phyloP scores from a whole-genome alignment of 2,797 vertebrate genomes.

The Sarcophilus harrisii region DNA sequence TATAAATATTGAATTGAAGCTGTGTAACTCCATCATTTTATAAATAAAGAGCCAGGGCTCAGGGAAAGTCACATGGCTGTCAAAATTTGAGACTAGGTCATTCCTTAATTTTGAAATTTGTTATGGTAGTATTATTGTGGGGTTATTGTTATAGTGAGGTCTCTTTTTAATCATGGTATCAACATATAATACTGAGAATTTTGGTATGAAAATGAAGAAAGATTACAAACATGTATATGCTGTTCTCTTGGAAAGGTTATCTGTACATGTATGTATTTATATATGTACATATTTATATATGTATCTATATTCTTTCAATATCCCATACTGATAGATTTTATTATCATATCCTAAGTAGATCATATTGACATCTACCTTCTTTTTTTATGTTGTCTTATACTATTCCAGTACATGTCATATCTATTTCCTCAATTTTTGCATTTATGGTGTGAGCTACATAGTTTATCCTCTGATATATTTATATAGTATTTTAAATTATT shows the following conservation, averaged over 20 bases:
- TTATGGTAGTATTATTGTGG: slow-evolving; percentile 8
- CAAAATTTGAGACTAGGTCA: slow-evolving; percentile 12
- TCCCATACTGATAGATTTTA: not conserved
- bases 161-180: slow-evolving; percentile 3
- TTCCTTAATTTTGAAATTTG: slow-evolving; percentile 31
- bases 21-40: not conserved
- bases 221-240: not conserved
- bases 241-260: slow-evolving; percentile 28
- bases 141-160: slow-evolving; percentile 4
- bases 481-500: not conserved
- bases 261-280: not conserved
- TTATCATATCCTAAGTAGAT: not conserved
- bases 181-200: slow-evolving; percentile 17
- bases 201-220: slow-evolving; percentile 31
- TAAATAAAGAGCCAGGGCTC: not conserved
- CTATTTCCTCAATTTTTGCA: not conserved
- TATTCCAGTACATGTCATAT: not conserved
- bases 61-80: not conserved
- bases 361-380: not conserved
- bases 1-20: not conserved
- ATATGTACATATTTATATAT: not conserved
- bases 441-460: too few relatives aligned
- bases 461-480: not conserved
- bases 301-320: not conserved
- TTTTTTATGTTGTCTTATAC: not conserved